Evolutionary conservation across 1,140 invertebrate genomes (phyloP).

Genomic region (Solenopsis invicta): DNA sequence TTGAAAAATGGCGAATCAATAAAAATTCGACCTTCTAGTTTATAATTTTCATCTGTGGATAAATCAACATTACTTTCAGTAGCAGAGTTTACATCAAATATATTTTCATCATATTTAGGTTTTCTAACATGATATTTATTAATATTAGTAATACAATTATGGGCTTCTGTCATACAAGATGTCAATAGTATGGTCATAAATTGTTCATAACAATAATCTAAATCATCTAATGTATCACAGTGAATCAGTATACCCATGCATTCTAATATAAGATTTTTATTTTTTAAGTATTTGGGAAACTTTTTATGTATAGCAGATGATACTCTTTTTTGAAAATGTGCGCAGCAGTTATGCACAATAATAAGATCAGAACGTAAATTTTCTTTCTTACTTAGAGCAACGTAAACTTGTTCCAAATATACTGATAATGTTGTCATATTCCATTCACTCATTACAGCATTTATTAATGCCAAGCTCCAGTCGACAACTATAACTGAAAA

Average conservation of each 20-base stretch:
- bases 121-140: no score
- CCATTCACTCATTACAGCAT: constrained; percentile 22
- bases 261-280: constrained; percentile 39
- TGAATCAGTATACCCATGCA: constrained; percentile 23
- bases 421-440: not conserved
- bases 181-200: constrained; percentile 36
- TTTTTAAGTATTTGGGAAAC: no score
- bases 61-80: not conserved
- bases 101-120: not conserved
- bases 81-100: not conserved
- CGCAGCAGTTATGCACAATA: no score
- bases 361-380: not conserved
- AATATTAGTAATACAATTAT: not conserved
- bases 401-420: no score
- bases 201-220: no score
- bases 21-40: no score
- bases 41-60: no score
- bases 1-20: no score
- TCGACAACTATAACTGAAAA: no score
- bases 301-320: no score
- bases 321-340: no score
- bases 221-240: constrained; percentile 15
- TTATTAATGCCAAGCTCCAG: constrained; percentile 40
- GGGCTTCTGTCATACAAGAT: not conserved
- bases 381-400: constrained; percentile 23